A percentile compares a stretch with the other conserved stretches of the same genome.
Conservation (phyloP, 1,140 invertebrate genomes). For the Conopomorpha cramerella region DNA sequence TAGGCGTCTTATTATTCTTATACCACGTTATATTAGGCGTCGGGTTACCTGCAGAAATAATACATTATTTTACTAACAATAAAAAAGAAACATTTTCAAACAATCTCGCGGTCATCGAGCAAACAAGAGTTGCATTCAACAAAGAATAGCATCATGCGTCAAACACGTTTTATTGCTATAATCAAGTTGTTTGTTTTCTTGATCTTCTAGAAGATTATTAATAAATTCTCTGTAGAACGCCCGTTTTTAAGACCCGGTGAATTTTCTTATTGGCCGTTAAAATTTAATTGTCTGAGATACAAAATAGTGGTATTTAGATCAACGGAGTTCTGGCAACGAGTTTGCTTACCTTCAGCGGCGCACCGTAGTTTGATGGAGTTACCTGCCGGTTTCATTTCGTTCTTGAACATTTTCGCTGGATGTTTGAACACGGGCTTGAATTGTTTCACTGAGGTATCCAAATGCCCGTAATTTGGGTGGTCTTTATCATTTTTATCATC, state of each 20-base stretch:
- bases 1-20: constrained; percentile 69
- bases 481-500: constrained; percentile 44
- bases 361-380: constrained; percentile 47
- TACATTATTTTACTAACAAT: constrained; percentile 8
- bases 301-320: constrained; percentile 8
- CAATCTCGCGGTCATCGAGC: no score
- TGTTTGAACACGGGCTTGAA: constrained; percentile 48
- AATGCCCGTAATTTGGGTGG: constrained; percentile 31
- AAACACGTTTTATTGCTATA: no score
- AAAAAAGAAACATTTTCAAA: no score
- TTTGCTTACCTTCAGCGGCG: constrained; percentile 43
- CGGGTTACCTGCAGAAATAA: constrained; percentile 66
- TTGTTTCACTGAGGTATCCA: constrained; percentile 33
- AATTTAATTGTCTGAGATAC: no score
- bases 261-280: no score
- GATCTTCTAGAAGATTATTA: no score
- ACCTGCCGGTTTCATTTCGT: constrained; percentile 53
- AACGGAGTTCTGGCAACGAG: not conserved
- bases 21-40: constrained; percentile 79
- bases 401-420: constrained; percentile 37
- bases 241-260: no score
- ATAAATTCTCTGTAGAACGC: no score
- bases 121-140: no score
- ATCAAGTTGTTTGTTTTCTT: no score
- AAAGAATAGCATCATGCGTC: no score